Percentiles rank a stretch among this genome's conserved stretches.
Conservation (phyloP, 2,113 vertebrate species). For the Morone saxatilis region DNA sequence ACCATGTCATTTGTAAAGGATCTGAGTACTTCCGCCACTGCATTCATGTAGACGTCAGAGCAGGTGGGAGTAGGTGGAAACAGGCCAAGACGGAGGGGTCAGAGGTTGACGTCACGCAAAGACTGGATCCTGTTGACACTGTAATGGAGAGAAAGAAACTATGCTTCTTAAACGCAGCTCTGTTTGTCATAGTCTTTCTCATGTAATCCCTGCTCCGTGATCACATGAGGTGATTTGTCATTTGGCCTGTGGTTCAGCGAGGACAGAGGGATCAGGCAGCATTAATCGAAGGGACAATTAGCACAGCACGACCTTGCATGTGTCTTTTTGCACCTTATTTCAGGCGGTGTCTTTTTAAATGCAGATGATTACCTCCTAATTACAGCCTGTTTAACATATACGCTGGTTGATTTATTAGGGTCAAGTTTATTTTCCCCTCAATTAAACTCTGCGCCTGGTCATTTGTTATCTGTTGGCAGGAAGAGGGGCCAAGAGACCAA, state of each 20-base stretch:
- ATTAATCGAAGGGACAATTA: conserved; percentile 30
- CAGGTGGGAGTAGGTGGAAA: neutral
- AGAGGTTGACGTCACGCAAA: neutral
- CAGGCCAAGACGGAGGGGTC: neutral
- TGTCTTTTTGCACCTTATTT: conserved; percentile 7
- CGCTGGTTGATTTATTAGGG: conserved; percentile 19
- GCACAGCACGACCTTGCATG: neutral
- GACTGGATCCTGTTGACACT: neutral
- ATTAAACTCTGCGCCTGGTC: conserved; percentile 16
- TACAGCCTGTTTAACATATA: conserved; percentile 29
- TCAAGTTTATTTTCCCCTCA: conserved; percentile 30
- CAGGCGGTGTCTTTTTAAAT: conserved; percentile 62
- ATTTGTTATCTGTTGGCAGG: conserved; percentile 36
- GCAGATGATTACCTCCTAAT: conserved; percentile 35
- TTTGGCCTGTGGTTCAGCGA: neutral
- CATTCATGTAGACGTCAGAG: neutral
- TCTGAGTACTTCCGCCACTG: neutral
- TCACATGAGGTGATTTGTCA: conserved; percentile 7
- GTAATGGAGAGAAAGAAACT: neutral
- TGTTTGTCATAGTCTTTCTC: conserved; percentile 28
- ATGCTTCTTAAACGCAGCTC: conserved; percentile 38
- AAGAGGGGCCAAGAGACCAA: neutral
- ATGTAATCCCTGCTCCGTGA: conserved; percentile 45
- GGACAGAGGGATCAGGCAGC: conserved; percentile 48
- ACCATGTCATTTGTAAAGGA: neutral